A percentile compares a stretch with the other conserved stretches of the same genome.
Conservation (phyloP, 2,797 vertebrate genomes). For the Cyprinella venusta region DNA sequence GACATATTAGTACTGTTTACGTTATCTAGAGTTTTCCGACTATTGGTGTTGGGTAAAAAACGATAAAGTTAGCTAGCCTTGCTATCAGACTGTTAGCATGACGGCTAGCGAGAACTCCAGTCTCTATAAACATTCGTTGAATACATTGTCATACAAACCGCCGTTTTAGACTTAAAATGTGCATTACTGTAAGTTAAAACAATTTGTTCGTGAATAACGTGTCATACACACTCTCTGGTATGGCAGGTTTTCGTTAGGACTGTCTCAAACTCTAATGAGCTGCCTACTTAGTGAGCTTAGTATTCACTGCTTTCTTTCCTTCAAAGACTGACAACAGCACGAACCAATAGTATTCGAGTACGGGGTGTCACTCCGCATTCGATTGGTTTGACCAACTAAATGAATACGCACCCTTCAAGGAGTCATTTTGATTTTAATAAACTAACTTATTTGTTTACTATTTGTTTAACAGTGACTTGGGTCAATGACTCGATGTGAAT, state of each 20-base stretch:
- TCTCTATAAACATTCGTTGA: background rate
- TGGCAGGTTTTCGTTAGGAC: constrained; percentile 1
- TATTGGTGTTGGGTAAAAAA: background rate
- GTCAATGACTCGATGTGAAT: background rate
- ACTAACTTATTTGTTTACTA: background rate
- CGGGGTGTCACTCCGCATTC: background rate
- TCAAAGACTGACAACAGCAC: background rate
- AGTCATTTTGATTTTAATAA: background rate
- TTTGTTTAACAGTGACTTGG: background rate
- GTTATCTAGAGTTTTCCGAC: background rate
- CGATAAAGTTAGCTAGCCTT: constrained; percentile 29
- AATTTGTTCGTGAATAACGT: too few relatives aligned
- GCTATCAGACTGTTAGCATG: constrained; percentile 43
- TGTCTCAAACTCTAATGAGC: background rate
- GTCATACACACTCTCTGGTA: background rate
- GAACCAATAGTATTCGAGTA: background rate
- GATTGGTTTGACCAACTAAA: background rate
- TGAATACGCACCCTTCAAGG: background rate
- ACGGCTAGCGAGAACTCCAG: constrained; percentile 22
- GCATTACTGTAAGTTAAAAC: background rate
- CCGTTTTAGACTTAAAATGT: background rate
- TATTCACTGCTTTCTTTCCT: background rate
- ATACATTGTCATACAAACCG: background rate
- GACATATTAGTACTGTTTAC: background rate
- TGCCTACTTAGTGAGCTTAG: background rate